These are phyloP conservation scores for Leptinotarsa lineolata DNA, from an alignment of 1,140 invertebrate species.

Conservation along the genomic window DNA sequence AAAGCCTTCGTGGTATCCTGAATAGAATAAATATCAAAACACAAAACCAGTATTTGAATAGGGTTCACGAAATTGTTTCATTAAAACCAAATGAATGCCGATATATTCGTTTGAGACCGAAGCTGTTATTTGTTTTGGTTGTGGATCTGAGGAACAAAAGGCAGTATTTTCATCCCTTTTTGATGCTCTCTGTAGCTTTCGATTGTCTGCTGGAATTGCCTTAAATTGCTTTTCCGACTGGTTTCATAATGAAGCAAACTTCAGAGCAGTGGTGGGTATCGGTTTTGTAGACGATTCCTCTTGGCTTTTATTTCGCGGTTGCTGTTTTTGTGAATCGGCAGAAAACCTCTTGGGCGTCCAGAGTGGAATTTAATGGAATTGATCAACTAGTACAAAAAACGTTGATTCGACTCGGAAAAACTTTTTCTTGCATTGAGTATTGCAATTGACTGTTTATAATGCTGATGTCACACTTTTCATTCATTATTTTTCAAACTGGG, in stretches of 20 bases:
- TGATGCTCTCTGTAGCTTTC: slow-evolving; percentile 42
- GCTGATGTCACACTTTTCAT: too few relatives aligned
- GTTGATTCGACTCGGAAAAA: too few relatives aligned
- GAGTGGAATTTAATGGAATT: too few relatives aligned
- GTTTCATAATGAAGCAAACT: slow-evolving; percentile 37
- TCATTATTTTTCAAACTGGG: too few relatives aligned
- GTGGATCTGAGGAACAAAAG: slow-evolving; percentile 38
- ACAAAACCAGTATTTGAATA: neutral
- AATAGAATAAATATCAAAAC: neutral
- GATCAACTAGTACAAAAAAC: too few relatives aligned
- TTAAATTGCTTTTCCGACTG: slow-evolving; percentile 49
- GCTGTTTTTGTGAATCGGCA: too few relatives aligned
- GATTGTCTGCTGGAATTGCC: slow-evolving; percentile 50
- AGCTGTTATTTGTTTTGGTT: slow-evolving; percentile 45
- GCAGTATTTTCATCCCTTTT: slow-evolving; percentile 45
- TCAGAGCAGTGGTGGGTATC: neutral
- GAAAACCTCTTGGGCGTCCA: too few relatives aligned
- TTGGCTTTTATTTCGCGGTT: too few relatives aligned
- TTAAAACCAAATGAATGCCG: slow-evolving; percentile 18
- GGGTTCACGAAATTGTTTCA: slow-evolving; percentile 10
- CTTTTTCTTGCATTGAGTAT: too few relatives aligned
- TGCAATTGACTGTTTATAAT: too few relatives aligned
- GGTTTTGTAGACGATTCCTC: neutral
- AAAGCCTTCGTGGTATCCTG: neutral
- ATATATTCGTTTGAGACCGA: slow-evolving; percentile 17